phyloP scores from a whole-genome alignment of 2,113 vertebrate species.

The Polypterus bichir region DNA sequence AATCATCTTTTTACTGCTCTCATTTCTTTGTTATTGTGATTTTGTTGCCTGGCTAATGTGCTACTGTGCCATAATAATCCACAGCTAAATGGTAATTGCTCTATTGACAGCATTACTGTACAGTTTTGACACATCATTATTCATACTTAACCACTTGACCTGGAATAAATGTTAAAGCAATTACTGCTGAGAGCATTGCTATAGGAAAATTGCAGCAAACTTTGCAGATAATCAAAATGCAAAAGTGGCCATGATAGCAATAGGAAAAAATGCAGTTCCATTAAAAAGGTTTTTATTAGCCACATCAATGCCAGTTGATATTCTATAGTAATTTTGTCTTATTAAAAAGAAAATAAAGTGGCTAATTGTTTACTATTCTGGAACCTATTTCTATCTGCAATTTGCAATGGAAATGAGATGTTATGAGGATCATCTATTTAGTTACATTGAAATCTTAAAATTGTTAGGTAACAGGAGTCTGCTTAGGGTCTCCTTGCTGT shows the following conservation, averaged over 20 bases:
- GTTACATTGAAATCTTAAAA: constrained; percentile 69
- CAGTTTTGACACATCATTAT: constrained; percentile 80
- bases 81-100: constrained; percentile 76
- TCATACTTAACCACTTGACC: constrained; percentile 86
- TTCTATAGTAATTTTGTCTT: constrained; percentile 69
- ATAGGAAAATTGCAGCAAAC: constrained; percentile 68
- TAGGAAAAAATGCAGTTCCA: constrained; percentile 71
- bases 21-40: constrained; percentile 57
- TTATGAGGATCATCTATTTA: constrained; percentile 66
- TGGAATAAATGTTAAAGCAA: constrained; percentile 85
- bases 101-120: constrained; percentile 75
- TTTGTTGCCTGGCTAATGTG: constrained; percentile 62
- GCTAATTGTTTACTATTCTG: constrained; percentile 73
- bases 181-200: constrained; percentile 72
- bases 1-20: constrained; percentile 33
- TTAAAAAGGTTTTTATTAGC: constrained; percentile 74
- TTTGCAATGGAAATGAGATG: constrained; percentile 62
- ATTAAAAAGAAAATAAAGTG: constrained; percentile 74
- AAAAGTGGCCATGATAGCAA: constrained; percentile 64
- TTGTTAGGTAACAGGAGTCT: constrained; percentile 49
- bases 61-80: constrained; percentile 69
- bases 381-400: constrained; percentile 59
- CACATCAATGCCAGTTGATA: constrained; percentile 67
- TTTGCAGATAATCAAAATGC: constrained; percentile 73
- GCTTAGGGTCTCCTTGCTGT: constrained; percentile 31